phyloP scores from a whole-genome alignment of 1,140 invertebrate genomes.

The Philotrypesis tridentata region DNA sequence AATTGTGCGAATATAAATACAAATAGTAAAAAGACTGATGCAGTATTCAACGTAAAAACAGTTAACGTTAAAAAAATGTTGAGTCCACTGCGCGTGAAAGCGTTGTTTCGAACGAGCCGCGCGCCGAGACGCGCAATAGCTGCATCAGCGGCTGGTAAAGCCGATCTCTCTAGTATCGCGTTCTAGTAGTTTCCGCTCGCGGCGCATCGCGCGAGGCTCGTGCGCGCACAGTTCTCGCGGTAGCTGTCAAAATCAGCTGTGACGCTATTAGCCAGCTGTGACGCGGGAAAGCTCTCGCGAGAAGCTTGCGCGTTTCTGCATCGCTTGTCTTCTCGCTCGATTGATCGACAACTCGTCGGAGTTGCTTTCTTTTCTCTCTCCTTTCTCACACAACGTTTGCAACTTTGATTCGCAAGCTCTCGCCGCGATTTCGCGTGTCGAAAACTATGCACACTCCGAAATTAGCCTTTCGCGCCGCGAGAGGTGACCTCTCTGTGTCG shows the following conservation, averaged over 20 bases:
- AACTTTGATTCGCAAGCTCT: too few species aligned
- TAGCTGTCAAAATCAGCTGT: slow-evolving; percentile 64
- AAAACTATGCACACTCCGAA: too few species aligned
- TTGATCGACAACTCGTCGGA: not conserved
- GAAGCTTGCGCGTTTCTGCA: not conserved
- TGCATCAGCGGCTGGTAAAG: slow-evolving; percentile 41
- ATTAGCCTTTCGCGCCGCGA: too few species aligned
- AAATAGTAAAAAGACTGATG: too few species aligned
- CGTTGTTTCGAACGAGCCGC: not conserved
- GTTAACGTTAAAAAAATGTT: too few species aligned
- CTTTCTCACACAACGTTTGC: too few species aligned
- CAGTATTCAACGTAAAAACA: too few species aligned
- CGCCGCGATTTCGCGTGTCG: too few species aligned
- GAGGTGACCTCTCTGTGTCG: too few species aligned
- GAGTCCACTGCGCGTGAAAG: not conserved
- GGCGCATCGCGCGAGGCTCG: not conserved
- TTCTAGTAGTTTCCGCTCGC: slow-evolving; percentile 5
- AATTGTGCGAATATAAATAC: too few species aligned
- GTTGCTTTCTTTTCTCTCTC: not conserved
- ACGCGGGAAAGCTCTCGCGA: not conserved
- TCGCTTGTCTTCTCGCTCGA: not conserved
- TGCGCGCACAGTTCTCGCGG: not conserved
- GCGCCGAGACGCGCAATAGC: not conserved
- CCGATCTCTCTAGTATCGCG: slow-evolving; percentile 31
- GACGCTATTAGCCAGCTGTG: slow-evolving; percentile 57